A percentile compares a stretch with the other conserved stretches of the same genome.
Conservation (phyloP, 2,888 invertebrate species). For the Carabus problematicus region DNA sequence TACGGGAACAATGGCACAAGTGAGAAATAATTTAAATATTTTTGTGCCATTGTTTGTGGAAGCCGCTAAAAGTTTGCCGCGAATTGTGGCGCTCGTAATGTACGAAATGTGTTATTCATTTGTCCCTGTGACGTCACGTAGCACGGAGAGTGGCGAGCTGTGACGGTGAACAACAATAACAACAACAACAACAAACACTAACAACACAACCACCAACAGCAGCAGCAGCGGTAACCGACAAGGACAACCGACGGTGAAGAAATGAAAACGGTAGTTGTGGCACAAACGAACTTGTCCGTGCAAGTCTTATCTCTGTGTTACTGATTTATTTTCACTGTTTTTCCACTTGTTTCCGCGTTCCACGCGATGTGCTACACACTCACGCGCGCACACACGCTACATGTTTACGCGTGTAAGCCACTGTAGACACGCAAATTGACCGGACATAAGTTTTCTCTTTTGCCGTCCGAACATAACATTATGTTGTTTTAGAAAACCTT, state of each 20-base stretch:
- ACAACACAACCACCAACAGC: slow-evolving; percentile 8
- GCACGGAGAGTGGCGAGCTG: slow-evolving; percentile 1
- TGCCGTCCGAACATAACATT: no score
- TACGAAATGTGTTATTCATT: slow-evolving; percentile 48
- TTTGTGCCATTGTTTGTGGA: slow-evolving; percentile 45
- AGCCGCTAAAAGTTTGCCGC: slow-evolving; percentile 45
- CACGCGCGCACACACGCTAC: background rate
- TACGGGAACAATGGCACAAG: slow-evolving; percentile 36
- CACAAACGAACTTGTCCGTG: slow-evolving; percentile 12
- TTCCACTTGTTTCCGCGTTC: slow-evolving; percentile 34
- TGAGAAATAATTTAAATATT: slow-evolving; percentile 50
- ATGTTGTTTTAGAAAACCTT: no score
- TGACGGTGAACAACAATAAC: slow-evolving; percentile 14
- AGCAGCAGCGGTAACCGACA: no score
- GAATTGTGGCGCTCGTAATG: slow-evolving; percentile 42
- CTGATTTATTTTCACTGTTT: slow-evolving; percentile 41
- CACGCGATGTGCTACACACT: background rate
- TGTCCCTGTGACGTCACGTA: slow-evolving; percentile 41
- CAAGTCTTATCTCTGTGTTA: slow-evolving; percentile 34
- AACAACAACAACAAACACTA: slow-evolving; percentile 28
- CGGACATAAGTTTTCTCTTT: no score
- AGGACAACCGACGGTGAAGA: background rate
- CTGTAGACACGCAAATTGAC: background rate
- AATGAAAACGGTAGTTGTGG: slow-evolving; percentile 11
- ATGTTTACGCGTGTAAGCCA: background rate